Base-by-base conservation (phyloP, 2,888 invertebrate species). In the Platypus cylindrus region DNA sequence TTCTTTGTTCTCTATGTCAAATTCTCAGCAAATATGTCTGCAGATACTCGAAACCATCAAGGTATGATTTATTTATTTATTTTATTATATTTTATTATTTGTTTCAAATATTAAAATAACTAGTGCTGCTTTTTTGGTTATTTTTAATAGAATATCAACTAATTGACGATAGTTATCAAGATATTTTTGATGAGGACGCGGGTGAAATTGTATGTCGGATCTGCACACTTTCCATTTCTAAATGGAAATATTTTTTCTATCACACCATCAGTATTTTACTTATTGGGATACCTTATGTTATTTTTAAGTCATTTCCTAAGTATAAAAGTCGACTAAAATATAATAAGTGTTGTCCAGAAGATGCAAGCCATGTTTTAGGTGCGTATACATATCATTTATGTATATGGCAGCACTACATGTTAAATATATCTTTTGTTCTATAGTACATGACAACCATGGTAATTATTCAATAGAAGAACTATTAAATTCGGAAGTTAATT, bases 281-380 rank as follows among this genome's bases (percentile, higher is more conserved):
- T 46, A 59, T 69, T 48, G 71, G 71, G 32, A 51, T 73, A 46
- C 74, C 73, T 26, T 71, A 70, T 52, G 63, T 74, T 47, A 55
- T 68, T 38, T 58, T 68, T 40, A 63, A 63, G 43, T 73, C 72
- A 60, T 69, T 66, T 59, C 70, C 71, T n/a, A 61, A 62, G 32
- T 64, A 63, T 54, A 66, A 66, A 51, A 57, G 64, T 39, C 58
- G 17, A 5, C 14, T 65, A 38, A 69, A 69, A 55, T 73, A 69
- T 53, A 52, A 60, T 50, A 67, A 64, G 61, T 69, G 70, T 60
- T 63, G 68, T 49, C 63, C 75, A 52, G 65, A 62, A 55, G 55
- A 52, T 50, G 74, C 75, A 49, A 60, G 68, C 37, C 54, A 67
- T 42, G 58, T 75, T 49, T 67, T 72, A 53, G 63, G 75, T 73